These are phyloP conservation scores for Zaprionus camerounensis DNA, from an alignment of 1,140 invertebrate species.

Conservation along the genomic window DNA sequence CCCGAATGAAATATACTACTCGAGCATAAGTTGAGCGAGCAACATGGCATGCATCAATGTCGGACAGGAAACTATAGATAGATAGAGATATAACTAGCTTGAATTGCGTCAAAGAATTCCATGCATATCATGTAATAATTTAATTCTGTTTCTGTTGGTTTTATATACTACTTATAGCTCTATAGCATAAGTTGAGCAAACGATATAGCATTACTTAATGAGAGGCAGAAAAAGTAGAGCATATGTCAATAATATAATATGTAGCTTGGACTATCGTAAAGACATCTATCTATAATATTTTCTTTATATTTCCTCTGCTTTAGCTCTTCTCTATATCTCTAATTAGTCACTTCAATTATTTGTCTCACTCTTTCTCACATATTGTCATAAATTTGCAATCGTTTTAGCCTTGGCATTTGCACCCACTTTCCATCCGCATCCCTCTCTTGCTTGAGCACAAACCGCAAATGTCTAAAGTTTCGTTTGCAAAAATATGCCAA, in stretches of 20 bases:
- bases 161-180: neutral
- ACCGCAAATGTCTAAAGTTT: conserved; percentile 72
- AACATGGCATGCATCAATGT: conserved; percentile 44
- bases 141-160: neutral
- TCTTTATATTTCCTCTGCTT: neutral
- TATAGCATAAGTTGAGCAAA: too few relatives aligned
- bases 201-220: too few relatives aligned
- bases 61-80: neutral
- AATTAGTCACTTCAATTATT: conserved; percentile 40
- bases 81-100: neutral
- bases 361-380: neutral
- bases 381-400: conserved; percentile 53
- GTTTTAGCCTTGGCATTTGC: conserved; percentile 31
- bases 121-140: neutral
- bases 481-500: conserved; percentile 68
- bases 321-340: neutral
- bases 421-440: too few relatives aligned
- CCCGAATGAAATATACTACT: conserved; percentile 57
- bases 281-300: neutral
- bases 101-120: neutral
- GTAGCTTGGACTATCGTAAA: neutral
- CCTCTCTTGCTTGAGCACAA: conserved; percentile 2
- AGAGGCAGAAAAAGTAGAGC: too few relatives aligned
- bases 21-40: conserved; percentile 42
- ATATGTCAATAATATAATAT: too few relatives aligned